phyloP scores from a whole-genome alignment of 1,140 invertebrate species.

The Adoxophyes honmai region DNA sequence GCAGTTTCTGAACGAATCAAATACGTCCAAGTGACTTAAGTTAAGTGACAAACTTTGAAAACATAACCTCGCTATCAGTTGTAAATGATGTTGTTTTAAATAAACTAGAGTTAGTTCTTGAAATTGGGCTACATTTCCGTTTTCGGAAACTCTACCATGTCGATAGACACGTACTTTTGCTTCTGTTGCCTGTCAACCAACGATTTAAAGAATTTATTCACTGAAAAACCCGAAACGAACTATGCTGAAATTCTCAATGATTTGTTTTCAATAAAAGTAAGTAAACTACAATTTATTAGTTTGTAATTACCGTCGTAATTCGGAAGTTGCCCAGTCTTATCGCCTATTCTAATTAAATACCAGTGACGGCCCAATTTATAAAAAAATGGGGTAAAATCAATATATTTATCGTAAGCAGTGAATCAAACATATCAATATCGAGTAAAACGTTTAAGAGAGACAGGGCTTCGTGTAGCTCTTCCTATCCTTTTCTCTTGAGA shows the following conservation, averaged over 20 bases:
- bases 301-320: too few species aligned
- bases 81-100: not conserved
- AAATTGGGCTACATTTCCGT: too few species aligned
- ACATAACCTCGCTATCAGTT: not conserved
- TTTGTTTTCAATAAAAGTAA: constrained; percentile 13
- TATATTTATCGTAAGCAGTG: too few species aligned
- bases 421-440: too few species aligned
- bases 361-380: too few species aligned
- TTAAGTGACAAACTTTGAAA: not conserved
- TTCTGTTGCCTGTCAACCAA: constrained; percentile 23
- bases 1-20: not conserved
- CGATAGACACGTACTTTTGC: constrained; percentile 20
- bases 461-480: too few species aligned
- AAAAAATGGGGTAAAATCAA: too few species aligned
- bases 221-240: constrained; percentile 2
- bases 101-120: not conserved
- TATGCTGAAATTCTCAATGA: constrained; percentile 9
- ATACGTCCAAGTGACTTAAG: not conserved
- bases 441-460: too few species aligned
- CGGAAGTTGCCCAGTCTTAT: too few species aligned
- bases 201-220: constrained; percentile 14
- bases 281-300: not conserved
- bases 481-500: too few species aligned
- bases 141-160: constrained; percentile 1
- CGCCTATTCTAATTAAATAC: too few species aligned